These are phyloP conservation scores for Coccyzus lansbergi DNA, from an alignment of 2,797 vertebrate genomes.

Conservation along the genomic window DNA sequence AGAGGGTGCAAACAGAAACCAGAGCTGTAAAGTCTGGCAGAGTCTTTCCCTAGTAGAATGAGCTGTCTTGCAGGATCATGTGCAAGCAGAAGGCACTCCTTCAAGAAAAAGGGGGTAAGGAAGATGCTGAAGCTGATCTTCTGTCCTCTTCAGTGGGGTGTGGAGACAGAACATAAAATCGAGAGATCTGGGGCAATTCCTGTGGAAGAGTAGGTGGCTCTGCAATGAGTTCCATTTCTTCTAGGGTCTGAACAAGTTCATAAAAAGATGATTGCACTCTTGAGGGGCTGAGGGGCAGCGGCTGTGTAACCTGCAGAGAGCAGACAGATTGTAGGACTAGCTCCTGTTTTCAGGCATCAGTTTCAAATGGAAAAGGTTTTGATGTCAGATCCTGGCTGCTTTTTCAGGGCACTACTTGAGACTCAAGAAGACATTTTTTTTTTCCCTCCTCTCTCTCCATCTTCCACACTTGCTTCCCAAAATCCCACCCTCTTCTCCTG, in stretches of 20 bases:
- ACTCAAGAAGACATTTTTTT: background rate
- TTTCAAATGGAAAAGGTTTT: background rate
- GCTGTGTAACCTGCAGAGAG: background rate
- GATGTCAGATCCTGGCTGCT: background rate
- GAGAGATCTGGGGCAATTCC: background rate
- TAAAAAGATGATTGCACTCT: background rate
- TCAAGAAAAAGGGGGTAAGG: background rate
- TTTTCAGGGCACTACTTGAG: background rate
- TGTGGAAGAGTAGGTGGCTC: background rate
- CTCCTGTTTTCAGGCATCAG: background rate
- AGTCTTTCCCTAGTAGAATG: background rate
- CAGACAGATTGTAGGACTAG: background rate
- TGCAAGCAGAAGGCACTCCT: background rate
- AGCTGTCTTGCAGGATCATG: background rate
- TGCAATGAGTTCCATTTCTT: background rate
- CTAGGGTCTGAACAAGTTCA: background rate
- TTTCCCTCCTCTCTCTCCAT: accelerated
- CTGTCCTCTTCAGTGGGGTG: accelerated
- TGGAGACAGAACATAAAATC: background rate
- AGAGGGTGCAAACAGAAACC: conserved; percentile 20
- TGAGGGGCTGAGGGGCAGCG: background rate
- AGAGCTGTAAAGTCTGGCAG: background rate
- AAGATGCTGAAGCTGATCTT: background rate
- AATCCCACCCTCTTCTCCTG: accelerated
- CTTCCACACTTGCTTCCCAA: background rate